A percentile compares a stretch with the other conserved stretches of the same genome.
Evolutionary conservation across 1,140 invertebrate genomes (phyloP).

Genomic region (Bombus fervidus): DNA sequence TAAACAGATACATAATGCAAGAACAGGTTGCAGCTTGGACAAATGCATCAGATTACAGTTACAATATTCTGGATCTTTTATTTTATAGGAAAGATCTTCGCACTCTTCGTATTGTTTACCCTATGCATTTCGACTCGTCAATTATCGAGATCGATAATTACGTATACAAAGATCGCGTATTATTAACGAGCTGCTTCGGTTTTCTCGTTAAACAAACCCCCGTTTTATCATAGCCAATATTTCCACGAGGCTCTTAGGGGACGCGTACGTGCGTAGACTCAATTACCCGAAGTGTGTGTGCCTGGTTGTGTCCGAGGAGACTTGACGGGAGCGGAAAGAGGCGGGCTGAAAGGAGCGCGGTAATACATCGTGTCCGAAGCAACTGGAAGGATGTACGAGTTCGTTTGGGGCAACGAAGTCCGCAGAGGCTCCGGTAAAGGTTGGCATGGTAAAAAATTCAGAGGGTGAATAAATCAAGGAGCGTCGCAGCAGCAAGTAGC

Average conservation of each 20-base stretch:
- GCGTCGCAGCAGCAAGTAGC: slow-evolving; percentile 61
- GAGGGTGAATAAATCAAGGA: slow-evolving; percentile 79
- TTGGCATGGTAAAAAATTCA: slow-evolving; percentile 75
- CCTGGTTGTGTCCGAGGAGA: slow-evolving; percentile 27
- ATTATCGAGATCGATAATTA: not conserved
- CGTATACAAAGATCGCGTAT: not conserved
- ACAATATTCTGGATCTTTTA: too few species aligned
- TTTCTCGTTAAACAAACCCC: not conserved
- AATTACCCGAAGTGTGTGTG: slow-evolving; percentile 34
- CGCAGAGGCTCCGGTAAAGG: slow-evolving; percentile 59
- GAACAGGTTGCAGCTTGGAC: too few species aligned
- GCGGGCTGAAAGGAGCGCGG: slow-evolving; percentile 3
- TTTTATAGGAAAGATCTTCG: not conserved
- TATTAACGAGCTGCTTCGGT: not conserved
- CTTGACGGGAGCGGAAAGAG: not conserved
- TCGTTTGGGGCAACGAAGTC: slow-evolving; percentile 59
- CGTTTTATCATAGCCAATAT: not conserved
- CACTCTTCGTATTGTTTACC: too few species aligned
- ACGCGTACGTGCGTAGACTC: slow-evolving; percentile 20
- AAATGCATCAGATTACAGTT: too few species aligned
- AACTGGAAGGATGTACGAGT: slow-evolving; percentile 49
- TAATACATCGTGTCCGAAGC: slow-evolving; percentile 52
- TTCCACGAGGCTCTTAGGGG: slow-evolving; percentile 15
- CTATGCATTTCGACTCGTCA: not conserved
- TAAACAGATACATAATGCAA: too few species aligned